These are phyloP conservation scores for Acronicta aceris DNA, from an alignment of 2,888 invertebrate genomes.

Conservation along the genomic window DNA sequence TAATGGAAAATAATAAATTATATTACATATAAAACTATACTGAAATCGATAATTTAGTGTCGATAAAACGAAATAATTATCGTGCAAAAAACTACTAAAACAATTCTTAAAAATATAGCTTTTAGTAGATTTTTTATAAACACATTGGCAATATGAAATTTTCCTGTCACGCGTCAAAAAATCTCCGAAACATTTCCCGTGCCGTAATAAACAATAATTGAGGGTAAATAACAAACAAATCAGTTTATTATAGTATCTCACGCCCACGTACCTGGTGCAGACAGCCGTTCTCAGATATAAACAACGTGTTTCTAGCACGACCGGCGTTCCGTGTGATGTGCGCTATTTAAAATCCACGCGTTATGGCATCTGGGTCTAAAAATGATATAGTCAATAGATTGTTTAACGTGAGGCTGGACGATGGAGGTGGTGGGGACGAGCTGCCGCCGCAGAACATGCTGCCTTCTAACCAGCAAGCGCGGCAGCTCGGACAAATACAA, in stretches of 20 bases:
- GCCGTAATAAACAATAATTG: conserved; percentile 63
- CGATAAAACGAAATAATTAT: no score
- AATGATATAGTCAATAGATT: conserved; percentile 82
- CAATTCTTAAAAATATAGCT: no score
- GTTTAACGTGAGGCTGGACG: conserved; percentile 77
- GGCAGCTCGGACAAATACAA: conserved; percentile 69
- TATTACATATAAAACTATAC: no score
- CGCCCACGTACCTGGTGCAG: conserved; percentile 30
- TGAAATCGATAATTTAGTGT: no score
- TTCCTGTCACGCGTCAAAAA: conserved; percentile 57
- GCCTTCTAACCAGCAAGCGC: conserved; percentile 82
- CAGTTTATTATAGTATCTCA: conserved; percentile 45
- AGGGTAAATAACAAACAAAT: conserved; percentile 61
- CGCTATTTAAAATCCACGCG: conserved; percentile 57
- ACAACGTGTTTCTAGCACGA: conserved; percentile 35
- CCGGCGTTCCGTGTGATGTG: conserved; percentile 69
- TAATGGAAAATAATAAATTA: no score
- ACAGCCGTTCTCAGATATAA: conserved; percentile 36
- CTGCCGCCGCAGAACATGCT: conserved; percentile 87
- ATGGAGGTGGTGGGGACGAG: conserved; percentile 75
- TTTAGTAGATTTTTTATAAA: conserved; percentile 6
- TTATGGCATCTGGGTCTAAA: conserved; percentile 83
- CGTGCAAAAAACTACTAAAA: no score
- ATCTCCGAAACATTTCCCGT: conserved; percentile 43
- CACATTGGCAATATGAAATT: conserved; percentile 38